phyloP scores from a whole-genome alignment of 2,797 vertebrate species.

The Cynodonichthys magdalenae region DNA sequence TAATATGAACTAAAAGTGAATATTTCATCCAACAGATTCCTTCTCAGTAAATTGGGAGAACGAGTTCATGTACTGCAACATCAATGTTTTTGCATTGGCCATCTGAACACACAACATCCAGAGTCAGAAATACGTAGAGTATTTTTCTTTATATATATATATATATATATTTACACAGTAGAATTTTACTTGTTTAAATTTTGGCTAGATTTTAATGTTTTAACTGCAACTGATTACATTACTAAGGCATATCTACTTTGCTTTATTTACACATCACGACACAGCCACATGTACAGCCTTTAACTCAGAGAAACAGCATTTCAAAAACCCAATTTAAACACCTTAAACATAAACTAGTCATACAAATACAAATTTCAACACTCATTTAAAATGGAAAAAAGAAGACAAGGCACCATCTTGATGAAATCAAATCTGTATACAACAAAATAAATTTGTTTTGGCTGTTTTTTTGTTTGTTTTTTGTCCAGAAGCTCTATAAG shows the following conservation, averaged over 20 bases:
- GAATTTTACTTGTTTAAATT: not conserved
- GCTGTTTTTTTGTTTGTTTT: constrained; percentile 4
- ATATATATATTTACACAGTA: not conserved
- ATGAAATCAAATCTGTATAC: constrained; percentile 34
- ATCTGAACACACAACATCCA: constrained; percentile 73
- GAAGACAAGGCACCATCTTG: constrained; percentile 73
- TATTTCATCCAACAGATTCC: constrained; percentile 80
- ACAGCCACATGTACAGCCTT: constrained; percentile 46
- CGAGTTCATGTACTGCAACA: constrained; percentile 94
- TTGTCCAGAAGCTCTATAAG: constrained; percentile 31
- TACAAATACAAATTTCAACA: constrained; percentile 39
- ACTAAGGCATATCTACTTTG: constrained; percentile 26
- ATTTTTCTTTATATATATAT: not conserved
- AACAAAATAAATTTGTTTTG: constrained; percentile 43
- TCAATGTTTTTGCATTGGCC: constrained; percentile 92
- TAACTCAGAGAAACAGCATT: constrained; percentile 41
- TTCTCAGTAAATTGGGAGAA: constrained; percentile 96
- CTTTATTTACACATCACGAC: constrained; percentile 68
- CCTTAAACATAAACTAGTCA: constrained; percentile 35
- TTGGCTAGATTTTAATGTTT: constrained; percentile 17
- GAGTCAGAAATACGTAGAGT: not conserved
- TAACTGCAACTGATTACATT: constrained; percentile 1
- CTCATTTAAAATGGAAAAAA: constrained; percentile 21
- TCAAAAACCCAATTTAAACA: constrained; percentile 32
- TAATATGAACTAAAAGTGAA: not conserved